Evolutionary conservation across 2,113 vertebrate genomes (phyloP).

Genomic region (Pterocles orientalis): DNA sequence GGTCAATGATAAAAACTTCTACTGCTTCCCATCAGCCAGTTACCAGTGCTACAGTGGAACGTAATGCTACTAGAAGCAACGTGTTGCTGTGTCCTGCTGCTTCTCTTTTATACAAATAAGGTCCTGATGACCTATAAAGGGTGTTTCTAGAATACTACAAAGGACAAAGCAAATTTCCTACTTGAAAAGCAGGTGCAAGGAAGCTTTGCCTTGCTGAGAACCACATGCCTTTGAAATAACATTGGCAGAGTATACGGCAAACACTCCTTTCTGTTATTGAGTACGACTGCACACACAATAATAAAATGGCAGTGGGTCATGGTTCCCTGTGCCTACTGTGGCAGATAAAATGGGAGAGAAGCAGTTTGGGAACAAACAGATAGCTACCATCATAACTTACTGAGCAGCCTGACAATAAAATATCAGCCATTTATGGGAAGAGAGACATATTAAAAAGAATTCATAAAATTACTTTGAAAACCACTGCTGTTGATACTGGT

Average conservation of each 20-base stretch:
- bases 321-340: not conserved
- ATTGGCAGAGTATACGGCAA: not conserved
- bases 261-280: not conserved
- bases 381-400: not conserved
- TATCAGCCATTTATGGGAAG: not conserved
- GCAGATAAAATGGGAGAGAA: not conserved
- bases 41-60: not conserved
- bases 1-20: not conserved
- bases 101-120: not conserved
- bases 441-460: not conserved
- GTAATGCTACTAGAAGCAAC: not conserved
- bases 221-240: not conserved
- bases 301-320: not conserved
- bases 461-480: not conserved
- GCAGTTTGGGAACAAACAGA: not conserved
- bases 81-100: slow-evolving; percentile 6
- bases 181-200: not conserved
- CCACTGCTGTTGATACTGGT: not conserved
- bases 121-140: not conserved
- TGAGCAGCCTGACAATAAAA: not conserved
- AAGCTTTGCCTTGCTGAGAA: not conserved
- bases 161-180: not conserved
- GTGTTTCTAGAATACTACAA: not conserved
- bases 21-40: not conserved
- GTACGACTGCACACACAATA: not conserved